These are phyloP conservation scores for Sprattus sprattus DNA, from an alignment of 2,113 vertebrate genomes.

Conservation along the genomic window DNA sequence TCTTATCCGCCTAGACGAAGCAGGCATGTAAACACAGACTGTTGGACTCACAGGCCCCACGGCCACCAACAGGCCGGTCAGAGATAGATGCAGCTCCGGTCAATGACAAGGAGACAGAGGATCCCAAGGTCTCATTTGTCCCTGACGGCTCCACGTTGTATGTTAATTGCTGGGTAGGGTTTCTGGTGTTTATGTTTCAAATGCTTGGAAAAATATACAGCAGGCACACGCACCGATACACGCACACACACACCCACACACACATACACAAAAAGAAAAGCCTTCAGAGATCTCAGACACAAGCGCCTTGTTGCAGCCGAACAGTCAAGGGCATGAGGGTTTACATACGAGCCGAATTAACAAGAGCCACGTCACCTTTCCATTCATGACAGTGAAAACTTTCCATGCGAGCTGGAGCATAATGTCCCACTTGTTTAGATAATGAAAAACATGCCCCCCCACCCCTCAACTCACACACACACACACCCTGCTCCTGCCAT, in stretches of 20 bases:
- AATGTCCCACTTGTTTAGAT: slow-evolving; percentile 63
- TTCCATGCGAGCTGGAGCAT: slow-evolving; percentile 58
- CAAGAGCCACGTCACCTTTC: slow-evolving; percentile 41
- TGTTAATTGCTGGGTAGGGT: slow-evolving; percentile 40
- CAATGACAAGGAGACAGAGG: not conserved
- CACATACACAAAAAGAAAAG: not conserved
- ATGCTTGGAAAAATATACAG: slow-evolving; percentile 48
- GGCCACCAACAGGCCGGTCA: not conserved
- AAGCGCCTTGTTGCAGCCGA: slow-evolving; percentile 52
- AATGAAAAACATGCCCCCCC: slow-evolving; percentile 47
- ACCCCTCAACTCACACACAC: not conserved
- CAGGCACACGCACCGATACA: slow-evolving; percentile 29
- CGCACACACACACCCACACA: not conserved
- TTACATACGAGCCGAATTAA: slow-evolving; percentile 59
- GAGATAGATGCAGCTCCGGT: not conserved
- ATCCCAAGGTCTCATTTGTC: not conserved
- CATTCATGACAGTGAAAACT: slow-evolving; percentile 55
- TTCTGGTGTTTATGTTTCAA: slow-evolving; percentile 39
- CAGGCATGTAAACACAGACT: slow-evolving; percentile 3
- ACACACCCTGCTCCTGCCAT: slow-evolving; percentile 33
- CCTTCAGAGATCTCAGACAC: slow-evolving; percentile 42
- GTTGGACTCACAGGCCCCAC: not conserved
- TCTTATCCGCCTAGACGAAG: not conserved
- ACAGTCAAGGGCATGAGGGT: slow-evolving; percentile 41
- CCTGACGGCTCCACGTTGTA: not conserved